Base-by-base conservation (phyloP, 2,797 vertebrate genomes). In the Coranthus polyacanthus region DNA sequence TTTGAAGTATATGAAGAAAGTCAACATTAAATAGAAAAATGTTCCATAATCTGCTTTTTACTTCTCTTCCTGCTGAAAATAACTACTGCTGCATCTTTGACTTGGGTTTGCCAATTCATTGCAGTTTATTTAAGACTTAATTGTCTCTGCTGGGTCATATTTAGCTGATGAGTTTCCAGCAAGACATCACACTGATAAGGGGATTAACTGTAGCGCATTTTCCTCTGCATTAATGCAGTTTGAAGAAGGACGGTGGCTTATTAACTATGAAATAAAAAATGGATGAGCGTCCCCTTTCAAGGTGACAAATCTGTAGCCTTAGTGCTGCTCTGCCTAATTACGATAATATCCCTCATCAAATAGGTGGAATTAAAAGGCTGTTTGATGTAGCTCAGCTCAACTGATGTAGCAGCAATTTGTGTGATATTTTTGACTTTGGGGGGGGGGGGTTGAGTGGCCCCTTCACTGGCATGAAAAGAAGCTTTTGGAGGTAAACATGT, bases 151-250 rank as follows among this genome's bases (percentile, higher is more conserved):
- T 12, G 38, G 55, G 63, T 60, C 49, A 13, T 18, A 47, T 70
- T 77, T 57, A 50, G 50, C 72, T 73, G 44, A 83, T 80, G 54
- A 57, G 61, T 61, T 81, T 78, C 22, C 72, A 12, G 12, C 53
- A 53, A 68, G 70, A 71, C 66, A 44, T 71, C 38, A 9, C 38
- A 43, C 34, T 71, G 74, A 81, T 83, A 70, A 72, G 59, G 17
- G 53, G 58, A 87, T 83, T 88, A 66, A 73, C 52, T 52, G 21
- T 41, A 29, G 55, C 8, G 13, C 26, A 67, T 64, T 64, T 49
- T 13, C 21, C 29, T 61, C 24, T 26, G 18, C 60, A 37, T 75
- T 59, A 41, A 36, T 59, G 4, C 36, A 49, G 43, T 53, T 39
- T 36, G 15, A 20, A 54, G 45, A 29, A 59, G 51, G 21, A 26